phyloP scores from a whole-genome alignment of 1,140 invertebrate genomes.

The Centruroides vittatus region DNA sequence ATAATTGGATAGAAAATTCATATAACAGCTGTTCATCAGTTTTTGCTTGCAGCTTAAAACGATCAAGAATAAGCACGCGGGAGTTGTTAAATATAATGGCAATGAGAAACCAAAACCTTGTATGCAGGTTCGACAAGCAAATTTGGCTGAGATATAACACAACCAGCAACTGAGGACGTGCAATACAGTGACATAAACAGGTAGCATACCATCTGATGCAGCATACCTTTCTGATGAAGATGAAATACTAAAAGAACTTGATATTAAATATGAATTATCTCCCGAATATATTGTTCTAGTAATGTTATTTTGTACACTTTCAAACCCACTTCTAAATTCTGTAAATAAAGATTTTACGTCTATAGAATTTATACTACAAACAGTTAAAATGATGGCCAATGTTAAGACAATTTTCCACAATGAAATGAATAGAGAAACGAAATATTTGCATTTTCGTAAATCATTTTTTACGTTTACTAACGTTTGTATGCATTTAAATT shows the following conservation, averaged over 20 bases:
- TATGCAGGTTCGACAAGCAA: constrained; percentile 91
- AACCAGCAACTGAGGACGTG: constrained; percentile 68
- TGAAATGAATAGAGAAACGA: constrained; percentile 73
- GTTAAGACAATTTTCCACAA: constrained; percentile 76
- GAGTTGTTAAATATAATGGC: constrained; percentile 79
- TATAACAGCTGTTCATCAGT: constrained; percentile 70
- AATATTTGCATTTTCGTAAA: constrained; percentile 61
- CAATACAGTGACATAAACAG: constrained; percentile 59
- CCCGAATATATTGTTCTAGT: too few relatives aligned
- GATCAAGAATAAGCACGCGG: constrained; percentile 66
- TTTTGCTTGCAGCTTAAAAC: constrained; percentile 71
- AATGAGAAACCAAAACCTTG: constrained; percentile 94
- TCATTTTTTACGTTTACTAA: constrained; percentile 64
- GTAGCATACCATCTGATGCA: constrained; percentile 13
- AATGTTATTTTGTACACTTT: constrained; percentile 25
- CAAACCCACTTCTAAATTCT: constrained; percentile 54
- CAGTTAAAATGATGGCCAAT: constrained; percentile 46
- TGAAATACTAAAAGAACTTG: too few relatives aligned
- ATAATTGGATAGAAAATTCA: constrained; percentile 64
- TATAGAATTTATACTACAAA: constrained; percentile 41
- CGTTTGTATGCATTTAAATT: constrained; percentile 45
- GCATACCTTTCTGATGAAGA: too few relatives aligned
- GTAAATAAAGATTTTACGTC: constrained; percentile 60
- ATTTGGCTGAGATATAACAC: constrained; percentile 81
- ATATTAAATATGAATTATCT: too few relatives aligned